Evolutionary conservation across 2,797 vertebrate species (phyloP).

Genomic region (Cacajao melanocephalus): DNA sequence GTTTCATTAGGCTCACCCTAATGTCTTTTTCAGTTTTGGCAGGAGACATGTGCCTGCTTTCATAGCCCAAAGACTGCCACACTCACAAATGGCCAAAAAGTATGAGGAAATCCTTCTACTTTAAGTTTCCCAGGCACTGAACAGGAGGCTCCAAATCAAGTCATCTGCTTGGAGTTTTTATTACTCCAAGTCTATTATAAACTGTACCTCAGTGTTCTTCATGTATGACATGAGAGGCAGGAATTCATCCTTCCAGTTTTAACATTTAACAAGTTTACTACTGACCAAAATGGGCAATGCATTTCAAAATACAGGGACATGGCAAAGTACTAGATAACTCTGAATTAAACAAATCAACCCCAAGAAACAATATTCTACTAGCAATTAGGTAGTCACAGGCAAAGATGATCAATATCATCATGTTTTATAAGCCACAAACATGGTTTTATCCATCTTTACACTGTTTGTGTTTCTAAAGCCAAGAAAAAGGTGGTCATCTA

Average conservation of each 20-base stretch:
- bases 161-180: not conserved
- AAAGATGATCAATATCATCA: not conserved
- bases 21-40: slow-evolving; percentile 34
- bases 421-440: not conserved
- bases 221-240: not conserved
- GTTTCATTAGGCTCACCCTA: slow-evolving; percentile 37
- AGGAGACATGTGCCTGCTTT: not conserved
- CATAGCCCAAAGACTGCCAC: not conserved
- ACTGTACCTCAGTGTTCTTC: not conserved
- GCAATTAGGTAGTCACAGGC: not conserved
- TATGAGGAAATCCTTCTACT: not conserved
- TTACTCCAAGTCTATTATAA: not conserved
- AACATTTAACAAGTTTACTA: not conserved
- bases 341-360: not conserved
- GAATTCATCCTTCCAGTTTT: not conserved
- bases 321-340: not conserved
- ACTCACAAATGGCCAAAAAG: not conserved
- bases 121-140: not conserved
- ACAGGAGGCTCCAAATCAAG: not conserved
- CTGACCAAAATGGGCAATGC: not conserved
- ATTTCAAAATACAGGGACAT: not conserved
- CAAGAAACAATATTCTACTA: not conserved
- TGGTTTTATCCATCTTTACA: not conserved
- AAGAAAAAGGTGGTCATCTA: not conserved
- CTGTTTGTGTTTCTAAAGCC: not conserved